phyloP scores from a whole-genome alignment of 1,140 invertebrate species.

The Gonioctena quinquepunctata region DNA sequence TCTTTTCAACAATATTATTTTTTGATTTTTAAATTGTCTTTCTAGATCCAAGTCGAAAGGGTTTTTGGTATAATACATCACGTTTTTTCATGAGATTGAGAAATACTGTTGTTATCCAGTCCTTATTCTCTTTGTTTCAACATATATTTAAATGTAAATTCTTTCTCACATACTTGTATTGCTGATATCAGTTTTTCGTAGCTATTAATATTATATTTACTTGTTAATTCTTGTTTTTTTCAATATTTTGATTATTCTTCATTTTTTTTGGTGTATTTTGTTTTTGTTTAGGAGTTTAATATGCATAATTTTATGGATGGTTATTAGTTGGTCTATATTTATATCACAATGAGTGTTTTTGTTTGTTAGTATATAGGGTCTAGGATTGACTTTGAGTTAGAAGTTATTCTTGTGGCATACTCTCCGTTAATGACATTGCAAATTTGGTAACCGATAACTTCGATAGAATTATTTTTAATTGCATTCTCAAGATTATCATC shows the following conservation, averaged over 20 bases:
- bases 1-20: background rate
- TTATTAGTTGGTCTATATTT: background rate
- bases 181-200: background rate
- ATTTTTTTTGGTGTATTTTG: background rate
- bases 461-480: background rate
- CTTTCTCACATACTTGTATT: background rate
- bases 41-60: background rate
- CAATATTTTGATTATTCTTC: background rate
- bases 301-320: background rate
- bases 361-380: background rate
- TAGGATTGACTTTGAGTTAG: background rate
- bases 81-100: background rate
- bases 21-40: background rate
- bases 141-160: background rate
- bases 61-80: background rate
- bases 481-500: too few species aligned
- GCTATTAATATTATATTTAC: background rate
- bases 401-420: background rate
- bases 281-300: background rate
- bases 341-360: background rate
- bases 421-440: background rate
- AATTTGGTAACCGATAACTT: background rate
- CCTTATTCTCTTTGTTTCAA: background rate
- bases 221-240: background rate
- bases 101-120: background rate